A percentile compares a stretch with the other conserved stretches of the same genome.
Conservation (phyloP, 53 echinoderm and acorn worm species). For the Patiria pectinifera region DNA sequence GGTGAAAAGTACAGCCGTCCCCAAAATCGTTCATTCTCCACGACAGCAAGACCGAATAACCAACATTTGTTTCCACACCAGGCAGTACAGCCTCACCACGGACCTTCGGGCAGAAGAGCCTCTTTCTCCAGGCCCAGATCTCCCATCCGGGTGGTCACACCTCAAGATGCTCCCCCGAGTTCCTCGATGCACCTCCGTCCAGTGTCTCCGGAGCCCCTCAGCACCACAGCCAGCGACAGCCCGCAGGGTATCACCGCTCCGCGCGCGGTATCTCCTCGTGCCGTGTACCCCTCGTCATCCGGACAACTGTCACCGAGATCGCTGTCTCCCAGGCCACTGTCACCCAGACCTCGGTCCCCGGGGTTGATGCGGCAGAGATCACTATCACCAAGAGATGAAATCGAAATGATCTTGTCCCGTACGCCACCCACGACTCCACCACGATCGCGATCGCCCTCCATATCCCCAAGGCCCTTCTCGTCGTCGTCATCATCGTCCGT, state of each 20-base stretch:
- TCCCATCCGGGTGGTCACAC: slow-evolving; percentile 5
- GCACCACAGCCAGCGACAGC: background rate
- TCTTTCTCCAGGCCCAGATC: slow-evolving; percentile 24
- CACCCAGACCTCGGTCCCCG: slow-evolving; percentile 37
- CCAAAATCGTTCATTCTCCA: background rate
- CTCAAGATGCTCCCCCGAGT: background rate
- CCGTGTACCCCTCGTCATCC: background rate
- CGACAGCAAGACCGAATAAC: background rate
- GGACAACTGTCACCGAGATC: background rate
- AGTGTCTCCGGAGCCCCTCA: slow-evolving; percentile 1
- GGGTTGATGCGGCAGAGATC: background rate
- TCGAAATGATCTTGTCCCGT: slow-evolving; percentile 15
- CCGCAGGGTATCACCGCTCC: background rate
- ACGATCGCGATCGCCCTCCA: background rate
- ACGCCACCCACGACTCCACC: background rate
- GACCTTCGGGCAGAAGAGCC: background rate
- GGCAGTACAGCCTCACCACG: background rate
- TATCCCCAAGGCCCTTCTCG: background rate
- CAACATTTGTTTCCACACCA: background rate
- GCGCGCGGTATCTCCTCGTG: background rate
- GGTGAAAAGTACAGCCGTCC: background rate
- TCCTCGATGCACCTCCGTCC: background rate
- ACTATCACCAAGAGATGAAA: slow-evolving; percentile 29
- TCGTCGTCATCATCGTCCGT: background rate
- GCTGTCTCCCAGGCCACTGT: slow-evolving; percentile 6